Evolutionary conservation across 1,140 invertebrate species (phyloP).

Genomic region (Drosophila ficusphila): DNA sequence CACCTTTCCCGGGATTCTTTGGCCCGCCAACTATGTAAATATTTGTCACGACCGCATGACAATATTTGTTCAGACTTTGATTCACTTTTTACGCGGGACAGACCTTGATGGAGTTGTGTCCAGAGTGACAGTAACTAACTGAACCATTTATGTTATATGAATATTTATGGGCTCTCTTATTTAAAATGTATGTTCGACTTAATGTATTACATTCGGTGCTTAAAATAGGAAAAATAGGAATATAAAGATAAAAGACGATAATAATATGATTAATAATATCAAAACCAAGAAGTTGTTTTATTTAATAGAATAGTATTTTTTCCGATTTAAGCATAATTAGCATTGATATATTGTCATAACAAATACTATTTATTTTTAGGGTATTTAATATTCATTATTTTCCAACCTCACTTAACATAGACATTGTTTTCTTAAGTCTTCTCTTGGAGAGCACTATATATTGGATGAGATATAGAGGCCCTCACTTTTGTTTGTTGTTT

Average conservation of each 20-base stretch:
- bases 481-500: constrained; percentile 50
- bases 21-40: constrained; percentile 72
- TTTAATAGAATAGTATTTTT: no score
- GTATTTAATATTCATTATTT: background rate
- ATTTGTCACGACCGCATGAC: constrained; percentile 71
- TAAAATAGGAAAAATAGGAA: no score
- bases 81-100: constrained; percentile 33
- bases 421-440: constrained; percentile 10
- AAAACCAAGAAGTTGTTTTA: no score
- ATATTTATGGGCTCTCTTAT: no score
- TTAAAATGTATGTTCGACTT: no score
- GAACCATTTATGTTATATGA: constrained; percentile 9
- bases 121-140: background rate
- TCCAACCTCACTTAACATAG: background rate
- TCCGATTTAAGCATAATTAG: no score
- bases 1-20: constrained; percentile 54
- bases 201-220: no score
- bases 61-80: constrained; percentile 75
- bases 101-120: constrained; percentile 6
- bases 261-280: no score
- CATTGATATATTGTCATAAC: background rate
- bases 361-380: background rate
- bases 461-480: background rate
- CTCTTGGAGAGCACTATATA: constrained; percentile 9
- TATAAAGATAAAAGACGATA: no score